These are phyloP conservation scores for Thunnus thynnus DNA, from an alignment of 2,113 vertebrate species.

Conservation along the genomic window DNA sequence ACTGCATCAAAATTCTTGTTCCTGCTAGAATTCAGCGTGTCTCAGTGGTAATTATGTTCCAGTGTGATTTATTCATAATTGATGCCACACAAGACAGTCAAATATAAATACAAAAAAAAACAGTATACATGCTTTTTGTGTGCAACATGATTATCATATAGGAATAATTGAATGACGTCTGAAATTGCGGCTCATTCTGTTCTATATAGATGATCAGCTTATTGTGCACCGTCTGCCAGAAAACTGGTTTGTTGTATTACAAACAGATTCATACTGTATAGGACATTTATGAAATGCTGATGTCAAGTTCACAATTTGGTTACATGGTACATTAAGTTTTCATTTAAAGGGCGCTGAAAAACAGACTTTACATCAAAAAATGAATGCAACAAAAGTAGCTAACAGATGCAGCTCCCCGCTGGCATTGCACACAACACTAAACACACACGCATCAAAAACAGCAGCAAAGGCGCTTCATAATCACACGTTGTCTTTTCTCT, in stretches of 20 bases:
- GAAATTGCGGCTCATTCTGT: not conserved
- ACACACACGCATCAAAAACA: conserved; percentile 52
- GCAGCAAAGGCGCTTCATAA: conserved; percentile 53
- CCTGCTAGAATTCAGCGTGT: conserved; percentile 33
- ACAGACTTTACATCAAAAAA: conserved; percentile 52
- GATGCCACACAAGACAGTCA: conserved; percentile 25
- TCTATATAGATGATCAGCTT: not conserved
- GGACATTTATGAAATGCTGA: conserved; percentile 6
- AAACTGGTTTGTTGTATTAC: not conserved
- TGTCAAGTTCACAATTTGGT: conserved; percentile 25
- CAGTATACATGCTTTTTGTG: not conserved
- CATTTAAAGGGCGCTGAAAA: conserved; percentile 48
- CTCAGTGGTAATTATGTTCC: not conserved
- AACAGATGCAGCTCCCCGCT: conserved; percentile 31
- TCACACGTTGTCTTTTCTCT: conserved; percentile 58
- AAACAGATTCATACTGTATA: not conserved
- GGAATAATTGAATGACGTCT: not conserved
- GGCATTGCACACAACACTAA: conserved; percentile 27
- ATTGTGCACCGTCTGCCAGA: not conserved
- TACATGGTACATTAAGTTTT: conserved; percentile 63
- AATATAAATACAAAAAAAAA: not conserved
- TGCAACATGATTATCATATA: not conserved
- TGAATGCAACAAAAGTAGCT: conserved; percentile 49
- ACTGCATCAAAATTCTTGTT: conserved; percentile 43
- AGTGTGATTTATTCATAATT: conserved; percentile 40